Evolutionary conservation across 2,888 invertebrate genomes (phyloP), one percentile per base, ranked within the genome.

Genomic region (Mechanitis mazaeus): DNA sequence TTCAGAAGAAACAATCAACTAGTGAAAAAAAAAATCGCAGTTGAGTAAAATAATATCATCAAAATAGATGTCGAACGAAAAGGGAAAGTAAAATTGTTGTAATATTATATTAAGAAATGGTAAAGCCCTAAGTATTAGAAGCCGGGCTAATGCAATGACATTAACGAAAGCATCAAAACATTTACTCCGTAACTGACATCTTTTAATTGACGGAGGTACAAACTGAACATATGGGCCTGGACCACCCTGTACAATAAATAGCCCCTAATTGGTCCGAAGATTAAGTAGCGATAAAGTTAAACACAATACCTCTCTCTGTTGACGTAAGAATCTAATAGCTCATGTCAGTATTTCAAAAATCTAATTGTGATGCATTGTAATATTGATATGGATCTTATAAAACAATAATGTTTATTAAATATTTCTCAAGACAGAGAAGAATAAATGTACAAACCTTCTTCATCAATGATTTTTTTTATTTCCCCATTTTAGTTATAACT

Each of bases 181-280:
- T 66, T 67, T 64, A 63, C 67, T 70, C 64, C 65, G 78, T 75
- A 83, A 83, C 85, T 80, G 84, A 84, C 85, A 83, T 80, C 69
- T 81, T 61, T 75, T 79, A 84, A 82, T 83, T 85, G 86, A 87
- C 84, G 81, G 78, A 79, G 85, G 82, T 84, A 80, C 77, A 73
- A 75, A 73, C 77, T 70, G 61, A 74, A 74, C 70, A 72, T 72
- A 75, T 73, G 72, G 64, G 31, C 7, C 50, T 66, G 72, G 86
- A 87, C 87, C 86, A 87, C 87, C 87, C 80, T 76, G 75, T 71
- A 75, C 78, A 79, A 83, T 79, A 85, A 85, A 87, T 84, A 85
- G 78, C 71, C 72, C 78, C 77, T 87, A 87, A 87, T 87, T 87
- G 86, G 81, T 63, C 75, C 71, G 71, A 64, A 85, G 85, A 85